These are phyloP conservation scores for Tigriopus japonicus DNA, from an alignment of 1,140 invertebrate genomes.

Conservation along the genomic window DNA sequence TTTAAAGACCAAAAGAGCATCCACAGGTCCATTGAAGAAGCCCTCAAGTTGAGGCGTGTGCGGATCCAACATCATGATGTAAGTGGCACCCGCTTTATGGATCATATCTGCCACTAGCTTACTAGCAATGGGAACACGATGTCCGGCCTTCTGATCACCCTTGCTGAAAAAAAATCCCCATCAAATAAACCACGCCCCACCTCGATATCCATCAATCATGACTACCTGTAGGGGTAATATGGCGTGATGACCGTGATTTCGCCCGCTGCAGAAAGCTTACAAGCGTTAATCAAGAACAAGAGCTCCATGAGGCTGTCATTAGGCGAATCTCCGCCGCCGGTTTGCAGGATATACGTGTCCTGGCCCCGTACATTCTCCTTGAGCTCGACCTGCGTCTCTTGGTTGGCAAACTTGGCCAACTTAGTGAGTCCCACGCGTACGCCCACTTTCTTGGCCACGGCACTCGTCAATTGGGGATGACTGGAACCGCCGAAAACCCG, in stretches of 20 bases:
- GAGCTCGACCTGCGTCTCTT: not conserved
- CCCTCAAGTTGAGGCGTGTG: constrained; percentile 12
- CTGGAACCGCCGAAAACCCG: not conserved
- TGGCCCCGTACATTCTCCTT: constrained; percentile 7
- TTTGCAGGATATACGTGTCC: not conserved
- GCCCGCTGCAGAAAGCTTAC: constrained; percentile 1
- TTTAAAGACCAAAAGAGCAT: not conserved
- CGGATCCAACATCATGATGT: constrained; percentile 12
- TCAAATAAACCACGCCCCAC: not conserved
- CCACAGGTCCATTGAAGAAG: constrained; percentile 5
- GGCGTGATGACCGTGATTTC: constrained; percentile 5
- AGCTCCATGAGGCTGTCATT: constrained; percentile 10
- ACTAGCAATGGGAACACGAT: not conserved
- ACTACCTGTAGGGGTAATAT: not conserved
- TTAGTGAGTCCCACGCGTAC: not conserved
- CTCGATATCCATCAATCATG: not conserved
- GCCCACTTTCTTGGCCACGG: constrained; percentile 10
- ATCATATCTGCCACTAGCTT: constrained; percentile 1
- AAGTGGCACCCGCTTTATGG: constrained; percentile 1
- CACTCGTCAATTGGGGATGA: not conserved
- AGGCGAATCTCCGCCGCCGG: not conserved
- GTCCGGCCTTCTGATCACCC: constrained; percentile 1
- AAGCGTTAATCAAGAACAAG: not conserved
- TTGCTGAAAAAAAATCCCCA: not conserved
- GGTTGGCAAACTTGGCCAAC: constrained; percentile 1